Evolutionary conservation across 2,797 vertebrate genomes (phyloP).

Genomic region (Erithacus rubecula): DNA sequence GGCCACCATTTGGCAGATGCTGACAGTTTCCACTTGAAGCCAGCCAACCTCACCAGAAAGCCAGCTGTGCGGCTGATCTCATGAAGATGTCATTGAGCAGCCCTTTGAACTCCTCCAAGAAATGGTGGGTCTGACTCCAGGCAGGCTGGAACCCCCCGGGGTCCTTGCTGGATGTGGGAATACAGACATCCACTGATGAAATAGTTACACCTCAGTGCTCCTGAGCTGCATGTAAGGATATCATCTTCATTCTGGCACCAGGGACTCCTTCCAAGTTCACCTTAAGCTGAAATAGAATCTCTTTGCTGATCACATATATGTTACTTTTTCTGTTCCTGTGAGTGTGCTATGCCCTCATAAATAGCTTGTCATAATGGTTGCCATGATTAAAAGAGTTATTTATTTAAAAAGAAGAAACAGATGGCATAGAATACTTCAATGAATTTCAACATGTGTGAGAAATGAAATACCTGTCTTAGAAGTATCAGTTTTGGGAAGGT

Average conservation of each 20-base stretch:
- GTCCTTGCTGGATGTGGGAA: not conserved
- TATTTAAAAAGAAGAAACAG: constrained; percentile 15
- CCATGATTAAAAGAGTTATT: not conserved
- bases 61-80: not conserved
- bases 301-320: not conserved
- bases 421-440: not conserved
- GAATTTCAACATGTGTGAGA: not conserved
- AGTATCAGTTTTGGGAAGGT: not conserved
- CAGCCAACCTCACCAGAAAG: not conserved
- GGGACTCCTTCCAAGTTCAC: not conserved
- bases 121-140: not conserved
- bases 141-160: not conserved
- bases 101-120: not conserved
- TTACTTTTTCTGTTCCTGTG: not conserved
- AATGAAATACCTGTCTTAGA: not conserved
- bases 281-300: not conserved
- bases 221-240: not conserved
- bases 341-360: not conserved
- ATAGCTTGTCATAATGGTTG: constrained; percentile 3
- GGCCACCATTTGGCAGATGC: constrained; percentile 68
- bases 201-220: not conserved
- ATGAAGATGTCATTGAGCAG: constrained; percentile 21
- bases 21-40: constrained; percentile 25
- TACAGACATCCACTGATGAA: not conserved
- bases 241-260: not conserved